Base-by-base conservation (phyloP, 2,113 vertebrate genomes). In the Brevimyrus niger region DNA sequence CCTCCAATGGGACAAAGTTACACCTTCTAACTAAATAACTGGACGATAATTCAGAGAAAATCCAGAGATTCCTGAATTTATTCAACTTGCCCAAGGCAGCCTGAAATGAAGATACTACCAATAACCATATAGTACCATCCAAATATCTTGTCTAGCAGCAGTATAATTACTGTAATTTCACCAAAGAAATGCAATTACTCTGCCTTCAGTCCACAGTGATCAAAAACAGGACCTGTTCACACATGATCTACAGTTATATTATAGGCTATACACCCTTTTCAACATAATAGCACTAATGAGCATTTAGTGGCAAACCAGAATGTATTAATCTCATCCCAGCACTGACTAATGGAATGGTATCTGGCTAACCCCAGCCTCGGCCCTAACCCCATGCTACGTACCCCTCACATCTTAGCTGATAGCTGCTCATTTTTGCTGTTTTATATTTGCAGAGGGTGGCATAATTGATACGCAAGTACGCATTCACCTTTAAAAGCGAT, bases 121-220 rank as follows among this genome's bases (percentile, higher is more conserved):
- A 88, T 23, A 88, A 4, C 38, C 85, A 91, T 91, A 89, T 46
- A 91, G 61, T 17, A 87, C 23, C 19, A 23, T 47, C 76, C 48
- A 65, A 89, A 47, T 90, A 89, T 90, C 88, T 85, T 48, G 48
- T 87, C 87, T 48, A 87, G 48, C 2, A 38, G 11, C 89, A 88
- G 90, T 84, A 89, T 91, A 91, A 92, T 92, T 91, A 90, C 48
- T 55, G 85, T 87, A 92, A 90, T 93, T 89, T 87, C 53, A n/a
- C 84, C 38, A 21, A 91, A 91, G 87, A 80, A 61, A 65, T 85
- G 89, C 88, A 92, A 94, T 91, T 69, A 89, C 88, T 46, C 88
- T 50, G 88, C 51, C 87, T 88, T 89, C 51, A 86, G 88, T 73
- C 80, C 42, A 7, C 23, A 90, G 47, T 48, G 82, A 47, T 90